Evolutionary conservation across 2,113 vertebrate species (phyloP), one percentile per base, ranked within the genome.

Genomic region (Microcebus griseorufus): DNA sequence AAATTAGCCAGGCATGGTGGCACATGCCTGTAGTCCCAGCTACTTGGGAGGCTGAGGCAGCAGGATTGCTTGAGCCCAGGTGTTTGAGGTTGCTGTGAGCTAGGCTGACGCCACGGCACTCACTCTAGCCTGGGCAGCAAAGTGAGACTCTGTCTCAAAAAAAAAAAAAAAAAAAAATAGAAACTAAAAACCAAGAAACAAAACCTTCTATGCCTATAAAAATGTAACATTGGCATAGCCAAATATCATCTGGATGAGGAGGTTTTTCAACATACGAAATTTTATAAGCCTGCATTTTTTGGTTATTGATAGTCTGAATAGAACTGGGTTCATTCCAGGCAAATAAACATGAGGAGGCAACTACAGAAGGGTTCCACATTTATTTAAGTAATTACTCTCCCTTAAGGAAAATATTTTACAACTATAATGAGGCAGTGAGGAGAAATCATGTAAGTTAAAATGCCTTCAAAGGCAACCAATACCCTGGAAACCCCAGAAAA

Each of bases 381-480:
- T 65, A 65, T 39, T 58, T 82, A 90, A 73, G 70, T 79, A 88
- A 83, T 67, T 62, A 51, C 22, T 79, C 10, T 12, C 42, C 76
- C 11, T 16, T 67, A 78, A 76, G n/a, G n/a, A 90, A 94, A 84
- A 70, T 62, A 67, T 39, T 91, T 82, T 27, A 29, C 48, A 84
- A 16, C 48, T 10, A 1, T 82, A 75, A 45, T 39, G 18, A 23
- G 29, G 9, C 20, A 87, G 22, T n/a, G 32, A 83, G 48, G 69
- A 67, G 32, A 93, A 84, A 75, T 39, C 23, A 37, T n/a, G 60
- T 13, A 37, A 58, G 79, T 81, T 91, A 93, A 88, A 96, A 81
- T 88, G 25, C 25, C 42, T 73, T 90, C 69, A 67, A 67, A 64
- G n/a, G 23, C 65, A 85, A 29, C 34, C 90, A 45, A 34, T 3